Conservation (phyloP, 2,888 invertebrate species). For the Xylocampa areola region DNA sequence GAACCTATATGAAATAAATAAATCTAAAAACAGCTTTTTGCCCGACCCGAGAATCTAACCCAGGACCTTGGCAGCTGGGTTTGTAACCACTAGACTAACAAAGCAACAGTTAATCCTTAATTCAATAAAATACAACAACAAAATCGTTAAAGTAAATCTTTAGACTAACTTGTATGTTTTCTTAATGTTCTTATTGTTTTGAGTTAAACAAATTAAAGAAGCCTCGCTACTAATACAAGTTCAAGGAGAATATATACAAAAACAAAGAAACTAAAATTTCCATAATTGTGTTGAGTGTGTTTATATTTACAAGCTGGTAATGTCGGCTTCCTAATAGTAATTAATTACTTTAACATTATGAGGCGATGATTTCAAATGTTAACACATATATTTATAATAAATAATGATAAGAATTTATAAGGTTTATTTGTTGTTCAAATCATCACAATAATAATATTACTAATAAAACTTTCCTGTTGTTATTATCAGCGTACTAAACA, state of each 20-base stretch:
- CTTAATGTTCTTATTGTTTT: conserved; percentile 38
- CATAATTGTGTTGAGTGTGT: conserved; percentile 40
- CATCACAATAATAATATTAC: too few species aligned
- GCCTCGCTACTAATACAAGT: conserved; percentile 16
- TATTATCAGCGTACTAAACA: too few species aligned
- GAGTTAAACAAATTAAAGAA: conserved; percentile 23
- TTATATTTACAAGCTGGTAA: conserved; percentile 26
- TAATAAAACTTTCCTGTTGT: too few species aligned
- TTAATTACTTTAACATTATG: conserved; percentile 20
- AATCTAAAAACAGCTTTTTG: too few species aligned
- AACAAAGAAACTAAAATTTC: conserved; percentile 34
- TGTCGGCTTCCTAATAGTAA: conserved; percentile 33
- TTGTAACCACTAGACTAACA: too few species aligned
- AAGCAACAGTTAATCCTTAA: too few species aligned
- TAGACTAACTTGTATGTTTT: conserved; percentile 28
- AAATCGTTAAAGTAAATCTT: neutral
- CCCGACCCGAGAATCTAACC: too few species aligned
- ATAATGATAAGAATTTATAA: neutral
- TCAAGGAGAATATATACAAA: conserved; percentile 30
- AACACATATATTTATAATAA: conserved; percentile 4
- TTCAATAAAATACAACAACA: too few species aligned
- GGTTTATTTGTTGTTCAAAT: too few species aligned
- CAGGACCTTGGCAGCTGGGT: too few species aligned
- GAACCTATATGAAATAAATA: too few species aligned
- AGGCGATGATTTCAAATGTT: conserved; percentile 15